These are phyloP conservation scores for Cyanoliseus patagonus DNA, from an alignment of 2,113 vertebrate species.

Conservation along the genomic window DNA sequence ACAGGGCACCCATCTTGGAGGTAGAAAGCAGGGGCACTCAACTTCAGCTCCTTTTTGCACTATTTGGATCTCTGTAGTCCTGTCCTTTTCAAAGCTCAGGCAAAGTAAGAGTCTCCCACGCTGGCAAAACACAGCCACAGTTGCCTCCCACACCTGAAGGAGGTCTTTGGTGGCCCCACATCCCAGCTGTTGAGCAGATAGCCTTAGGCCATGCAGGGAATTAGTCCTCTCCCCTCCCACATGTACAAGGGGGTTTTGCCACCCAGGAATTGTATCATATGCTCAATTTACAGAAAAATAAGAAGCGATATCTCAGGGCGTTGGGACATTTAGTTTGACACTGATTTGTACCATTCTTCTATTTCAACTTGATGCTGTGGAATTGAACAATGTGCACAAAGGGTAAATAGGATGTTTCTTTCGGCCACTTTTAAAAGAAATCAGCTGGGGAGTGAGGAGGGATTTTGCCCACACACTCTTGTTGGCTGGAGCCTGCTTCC, in stretches of 20 bases:
- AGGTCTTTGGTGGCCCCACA: not conserved
- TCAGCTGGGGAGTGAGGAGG: not conserved
- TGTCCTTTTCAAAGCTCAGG: not conserved
- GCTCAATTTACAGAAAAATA: not conserved
- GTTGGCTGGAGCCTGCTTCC: not conserved
- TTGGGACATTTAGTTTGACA: not conserved
- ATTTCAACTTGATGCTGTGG: not conserved
- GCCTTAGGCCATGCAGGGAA: not conserved
- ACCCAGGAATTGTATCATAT: not conserved
- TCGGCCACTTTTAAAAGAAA: not conserved
- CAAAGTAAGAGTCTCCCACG: not conserved
- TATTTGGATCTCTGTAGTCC: not conserved
- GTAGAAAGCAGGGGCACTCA: not conserved
- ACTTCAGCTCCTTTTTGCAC: not conserved
- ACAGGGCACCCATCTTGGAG: not conserved
- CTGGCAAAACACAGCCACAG: rapidly evolving
- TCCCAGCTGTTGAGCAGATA: not conserved
- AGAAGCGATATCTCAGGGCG: rapidly evolving
- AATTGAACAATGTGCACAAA: not conserved
- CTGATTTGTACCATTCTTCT: not conserved
- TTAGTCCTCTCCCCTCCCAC: not conserved
- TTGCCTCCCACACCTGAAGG: not conserved
- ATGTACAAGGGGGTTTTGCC: not conserved
- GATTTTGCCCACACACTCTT: not conserved
- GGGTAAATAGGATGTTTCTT: not conserved